Evolutionary conservation across 2,113 vertebrate genomes (phyloP).

Genomic region (Sphaerodactylus townsendi): DNA sequence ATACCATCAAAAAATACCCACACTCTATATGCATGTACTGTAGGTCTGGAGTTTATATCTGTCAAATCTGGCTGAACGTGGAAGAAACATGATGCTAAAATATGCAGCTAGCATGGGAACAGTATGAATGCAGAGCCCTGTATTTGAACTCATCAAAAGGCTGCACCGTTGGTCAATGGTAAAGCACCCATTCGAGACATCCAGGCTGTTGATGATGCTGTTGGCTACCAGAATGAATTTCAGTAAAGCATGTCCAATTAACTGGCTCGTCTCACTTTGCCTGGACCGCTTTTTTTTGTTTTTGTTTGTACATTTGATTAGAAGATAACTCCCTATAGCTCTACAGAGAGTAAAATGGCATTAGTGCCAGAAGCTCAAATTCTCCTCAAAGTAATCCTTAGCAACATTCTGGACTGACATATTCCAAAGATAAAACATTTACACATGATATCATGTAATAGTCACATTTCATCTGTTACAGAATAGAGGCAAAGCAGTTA

Average conservation of each 20-base stretch:
- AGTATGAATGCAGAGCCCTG: slow-evolving; percentile 56
- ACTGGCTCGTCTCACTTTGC: slow-evolving; percentile 25
- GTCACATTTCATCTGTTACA: slow-evolving; percentile 3
- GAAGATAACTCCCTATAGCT: background rate
- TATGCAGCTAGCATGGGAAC: slow-evolving; percentile 70
- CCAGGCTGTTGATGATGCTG: slow-evolving; percentile 45
- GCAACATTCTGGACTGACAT: background rate
- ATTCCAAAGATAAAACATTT: slow-evolving; percentile 46
- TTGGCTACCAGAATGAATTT: slow-evolving; percentile 37
- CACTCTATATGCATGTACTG: slow-evolving; percentile 48
- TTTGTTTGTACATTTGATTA: background rate
- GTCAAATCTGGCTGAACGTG: slow-evolving; percentile 71
- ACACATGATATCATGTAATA: slow-evolving; percentile 6
- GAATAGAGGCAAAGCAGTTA: background rate
- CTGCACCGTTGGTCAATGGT: slow-evolving; percentile 35
- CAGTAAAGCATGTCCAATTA: background rate
- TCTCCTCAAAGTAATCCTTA: background rate
- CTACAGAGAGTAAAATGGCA: slow-evolving; percentile 3
- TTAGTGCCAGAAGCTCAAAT: background rate
- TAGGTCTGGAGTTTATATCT: slow-evolving; percentile 79
- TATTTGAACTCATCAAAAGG: slow-evolving; percentile 67
- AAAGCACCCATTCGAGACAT: slow-evolving; percentile 32
- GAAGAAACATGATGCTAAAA: slow-evolving; percentile 62
- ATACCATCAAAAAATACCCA: slow-evolving; percentile 76
- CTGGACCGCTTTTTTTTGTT: background rate